These are phyloP conservation scores for Galaxea fascicularis DNA, from an alignment of 92 coral and sea anemone species.

Conservation along the genomic window DNA sequence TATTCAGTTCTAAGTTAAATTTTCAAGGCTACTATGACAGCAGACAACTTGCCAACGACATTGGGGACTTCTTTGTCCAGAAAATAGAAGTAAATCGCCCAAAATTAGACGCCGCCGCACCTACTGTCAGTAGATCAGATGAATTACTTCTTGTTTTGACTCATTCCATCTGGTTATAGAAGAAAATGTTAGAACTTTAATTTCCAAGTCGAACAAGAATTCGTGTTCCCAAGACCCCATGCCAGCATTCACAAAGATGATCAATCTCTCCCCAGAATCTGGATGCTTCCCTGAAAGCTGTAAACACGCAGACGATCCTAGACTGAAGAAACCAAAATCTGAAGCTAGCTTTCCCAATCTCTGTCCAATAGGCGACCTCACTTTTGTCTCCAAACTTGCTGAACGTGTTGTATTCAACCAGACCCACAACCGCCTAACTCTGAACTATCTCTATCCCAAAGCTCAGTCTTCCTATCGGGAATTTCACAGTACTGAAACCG, in stretches of 20 bases:
- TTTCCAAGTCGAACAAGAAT: no score
- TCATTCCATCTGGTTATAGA: constrained; percentile 12
- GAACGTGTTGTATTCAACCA: no score
- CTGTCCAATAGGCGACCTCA: no score
- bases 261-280: constrained; percentile 53
- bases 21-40: constrained; percentile 1
- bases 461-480: no score
- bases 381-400: no score
- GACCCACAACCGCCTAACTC: no score
- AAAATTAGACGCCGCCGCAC: constrained; percentile 35
- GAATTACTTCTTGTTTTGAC: no score
- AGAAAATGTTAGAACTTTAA: no score
- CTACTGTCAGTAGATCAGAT: constrained; percentile 4
- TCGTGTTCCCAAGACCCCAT: no score
- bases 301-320: constrained; percentile 59
- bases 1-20: constrained; percentile 11
- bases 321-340: constrained; percentile 9
- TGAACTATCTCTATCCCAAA: no score
- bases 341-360: constrained; percentile 51
- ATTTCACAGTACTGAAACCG: no score
- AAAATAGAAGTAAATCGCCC: constrained; percentile 13
- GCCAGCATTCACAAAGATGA: no score
- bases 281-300: constrained; percentile 63
- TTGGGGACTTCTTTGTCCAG: constrained; percentile 39
- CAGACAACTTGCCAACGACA: constrained; percentile 19